A percentile compares a stretch with the other conserved stretches of the same genome.
Conservation (phyloP, 2,113 vertebrate genomes). For the Heliornis fulica region DNA sequence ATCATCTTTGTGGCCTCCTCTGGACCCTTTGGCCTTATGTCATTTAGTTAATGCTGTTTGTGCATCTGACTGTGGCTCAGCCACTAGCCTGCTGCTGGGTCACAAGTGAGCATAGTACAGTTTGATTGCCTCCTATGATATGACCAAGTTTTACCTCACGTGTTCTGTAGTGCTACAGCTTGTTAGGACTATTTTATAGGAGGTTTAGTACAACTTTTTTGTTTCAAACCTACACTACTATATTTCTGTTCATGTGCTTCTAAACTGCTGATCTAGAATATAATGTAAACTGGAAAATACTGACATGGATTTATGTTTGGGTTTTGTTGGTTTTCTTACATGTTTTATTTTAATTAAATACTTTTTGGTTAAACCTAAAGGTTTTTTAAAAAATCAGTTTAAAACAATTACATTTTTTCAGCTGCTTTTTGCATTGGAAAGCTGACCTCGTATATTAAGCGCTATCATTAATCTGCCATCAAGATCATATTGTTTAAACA, state of each 20-base stretch:
- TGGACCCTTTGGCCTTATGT: background rate
- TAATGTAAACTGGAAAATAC: background rate
- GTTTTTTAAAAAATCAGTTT: background rate
- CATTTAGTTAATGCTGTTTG: background rate
- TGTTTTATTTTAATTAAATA: background rate
- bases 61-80: background rate
- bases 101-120: background rate
- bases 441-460: background rate
- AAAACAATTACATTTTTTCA: background rate
- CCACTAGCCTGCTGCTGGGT: background rate
- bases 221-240: background rate
- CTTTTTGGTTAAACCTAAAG: background rate
- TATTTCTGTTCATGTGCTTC: background rate
- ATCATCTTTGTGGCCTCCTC: too few relatives aligned
- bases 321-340: background rate
- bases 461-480: constrained; percentile 35
- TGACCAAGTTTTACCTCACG: background rate
- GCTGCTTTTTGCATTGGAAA: constrained; percentile 10
- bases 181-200: background rate
- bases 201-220: background rate
- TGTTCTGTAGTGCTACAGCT: background rate
- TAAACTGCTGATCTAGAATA: background rate
- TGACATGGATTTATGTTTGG: background rate
- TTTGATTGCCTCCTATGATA: background rate
- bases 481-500: constrained; percentile 1